These are phyloP conservation scores for Paralvinella palmiformis DNA, from an alignment of 1,140 invertebrate species.

Conservation along the genomic window DNA sequence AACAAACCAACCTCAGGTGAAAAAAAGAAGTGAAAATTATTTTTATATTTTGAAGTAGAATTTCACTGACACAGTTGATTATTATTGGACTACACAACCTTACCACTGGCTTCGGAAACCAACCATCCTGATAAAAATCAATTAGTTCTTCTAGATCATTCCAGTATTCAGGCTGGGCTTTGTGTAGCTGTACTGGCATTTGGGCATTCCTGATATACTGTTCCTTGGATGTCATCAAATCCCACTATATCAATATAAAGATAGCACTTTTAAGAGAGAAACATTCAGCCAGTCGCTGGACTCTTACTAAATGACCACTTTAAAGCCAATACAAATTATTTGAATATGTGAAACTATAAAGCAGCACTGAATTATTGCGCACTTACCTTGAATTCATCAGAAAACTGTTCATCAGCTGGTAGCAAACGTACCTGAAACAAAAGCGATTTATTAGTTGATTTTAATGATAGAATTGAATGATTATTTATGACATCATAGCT, in stretches of 20 bases:
- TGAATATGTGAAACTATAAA: not conserved
- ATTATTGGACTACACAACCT: not conserved
- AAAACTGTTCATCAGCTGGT: conserved; percentile 49
- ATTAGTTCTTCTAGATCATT: conserved; percentile 13
- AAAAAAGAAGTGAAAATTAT: not conserved
- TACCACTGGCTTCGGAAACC: conserved; percentile 12
- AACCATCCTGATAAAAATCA: not conserved
- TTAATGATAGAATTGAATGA: too few species aligned
- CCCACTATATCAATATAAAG: too few species aligned
- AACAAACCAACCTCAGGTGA: not conserved
- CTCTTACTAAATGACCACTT: not conserved
- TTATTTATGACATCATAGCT: too few species aligned
- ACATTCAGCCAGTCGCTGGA: not conserved
- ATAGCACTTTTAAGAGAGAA: not conserved
- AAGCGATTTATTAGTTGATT: too few species aligned
- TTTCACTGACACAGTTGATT: not conserved
- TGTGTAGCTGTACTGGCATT: conserved; percentile 4
- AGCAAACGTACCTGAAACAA: not conserved
- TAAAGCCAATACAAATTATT: too few species aligned
- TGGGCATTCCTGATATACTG: conserved; percentile 11
- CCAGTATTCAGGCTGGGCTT: conserved; percentile 5
- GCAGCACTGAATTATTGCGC: not conserved
- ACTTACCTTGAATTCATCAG: conserved; percentile 49
- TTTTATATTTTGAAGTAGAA: not conserved
- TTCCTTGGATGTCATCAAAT: too few species aligned